A percentile compares a stretch with the other conserved stretches of the same genome.
phyloP scores from a whole-genome alignment of 2,113 vertebrate genomes.

The Toxostoma redivivum region DNA sequence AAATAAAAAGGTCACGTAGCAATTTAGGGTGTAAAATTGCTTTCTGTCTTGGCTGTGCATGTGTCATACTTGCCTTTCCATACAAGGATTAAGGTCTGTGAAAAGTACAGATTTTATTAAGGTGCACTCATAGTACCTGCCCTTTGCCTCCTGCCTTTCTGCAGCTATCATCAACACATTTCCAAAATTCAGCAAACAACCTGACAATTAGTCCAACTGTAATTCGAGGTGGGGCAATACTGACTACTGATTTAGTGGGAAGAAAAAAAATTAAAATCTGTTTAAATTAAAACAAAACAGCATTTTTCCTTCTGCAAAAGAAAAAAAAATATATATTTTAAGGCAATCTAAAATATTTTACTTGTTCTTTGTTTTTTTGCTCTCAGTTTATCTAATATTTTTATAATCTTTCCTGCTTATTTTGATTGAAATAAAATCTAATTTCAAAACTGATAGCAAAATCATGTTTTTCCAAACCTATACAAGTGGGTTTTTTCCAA shows the following conservation, averaged over 20 bases:
- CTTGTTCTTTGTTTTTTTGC: neutral
- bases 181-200: neutral
- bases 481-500: neutral
- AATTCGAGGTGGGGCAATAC: neutral
- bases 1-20: neutral
- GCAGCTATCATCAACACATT: neutral
- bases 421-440: neutral
- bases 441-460: neutral
- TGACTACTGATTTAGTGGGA: neutral
- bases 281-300: neutral
- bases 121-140: neutral
- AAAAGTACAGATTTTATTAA: neutral
- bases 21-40: neutral
- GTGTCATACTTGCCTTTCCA: neutral
- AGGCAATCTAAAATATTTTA: neutral
- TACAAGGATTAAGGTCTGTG: conserved; percentile 6
- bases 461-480: neutral
- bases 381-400: neutral
- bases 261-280: neutral
- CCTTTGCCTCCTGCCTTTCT: neutral
- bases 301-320: neutral
- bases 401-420: neutral
- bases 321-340: neutral
- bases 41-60: neutral
- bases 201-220: neutral